Percentiles rank a stretch among this genome's conserved stretches.
Conservation (phyloP, 2,888 invertebrate genomes). For the Xestia c-nigrum region DNA sequence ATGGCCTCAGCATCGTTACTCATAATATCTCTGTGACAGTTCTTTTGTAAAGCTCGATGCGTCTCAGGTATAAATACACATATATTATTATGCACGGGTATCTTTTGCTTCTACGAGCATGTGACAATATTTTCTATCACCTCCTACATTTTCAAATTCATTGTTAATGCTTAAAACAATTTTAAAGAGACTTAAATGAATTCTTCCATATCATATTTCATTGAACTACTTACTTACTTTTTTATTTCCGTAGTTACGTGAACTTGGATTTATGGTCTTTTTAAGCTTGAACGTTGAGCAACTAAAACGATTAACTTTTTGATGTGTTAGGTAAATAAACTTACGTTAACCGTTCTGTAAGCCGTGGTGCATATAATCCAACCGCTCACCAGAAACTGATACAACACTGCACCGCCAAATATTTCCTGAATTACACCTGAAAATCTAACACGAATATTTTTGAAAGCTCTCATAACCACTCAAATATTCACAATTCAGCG, state of each 20-base stretch:
- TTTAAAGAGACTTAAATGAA: neutral
- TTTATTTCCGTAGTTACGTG: neutral
- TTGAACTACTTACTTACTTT: neutral
- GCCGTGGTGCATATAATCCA: constrained; percentile 74
- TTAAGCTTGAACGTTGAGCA: neutral
- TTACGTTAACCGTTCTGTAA: constrained; percentile 67
- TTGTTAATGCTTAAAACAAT: neutral
- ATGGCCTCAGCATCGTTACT: neutral
- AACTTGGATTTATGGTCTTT: constrained; percentile 4
- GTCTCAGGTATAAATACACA: neutral
- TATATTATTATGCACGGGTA: neutral
- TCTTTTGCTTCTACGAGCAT: neutral
- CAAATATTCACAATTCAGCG: constrained; percentile 8
- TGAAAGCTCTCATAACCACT: neutral
- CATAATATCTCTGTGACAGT: neutral
- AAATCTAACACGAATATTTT: constrained; percentile 28
- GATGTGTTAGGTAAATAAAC: constrained; percentile 9
- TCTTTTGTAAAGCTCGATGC: neutral
- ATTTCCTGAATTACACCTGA: constrained; percentile 44
- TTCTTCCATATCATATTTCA: neutral
- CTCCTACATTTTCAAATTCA: neutral
- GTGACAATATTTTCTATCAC: neutral
- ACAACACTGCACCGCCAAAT: constrained; percentile 67
- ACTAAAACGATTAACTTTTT: constrained; percentile 11
- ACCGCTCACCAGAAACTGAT: constrained; percentile 69